Conservation (phyloP, 2,888 invertebrate species). For the Ephialtes manifestator region DNA sequence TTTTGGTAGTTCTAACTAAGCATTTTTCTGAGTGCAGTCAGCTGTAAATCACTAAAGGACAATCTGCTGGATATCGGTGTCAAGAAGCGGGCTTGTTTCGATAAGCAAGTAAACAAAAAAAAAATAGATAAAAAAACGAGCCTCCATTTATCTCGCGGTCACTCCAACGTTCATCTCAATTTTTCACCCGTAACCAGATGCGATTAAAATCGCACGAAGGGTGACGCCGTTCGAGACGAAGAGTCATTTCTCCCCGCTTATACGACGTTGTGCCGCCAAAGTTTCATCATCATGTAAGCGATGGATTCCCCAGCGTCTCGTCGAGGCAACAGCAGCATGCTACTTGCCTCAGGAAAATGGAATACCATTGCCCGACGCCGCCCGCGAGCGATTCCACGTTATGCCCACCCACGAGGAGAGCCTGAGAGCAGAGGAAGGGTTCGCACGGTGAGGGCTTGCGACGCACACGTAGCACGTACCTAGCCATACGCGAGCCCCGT, state of each 20-base stretch:
- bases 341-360: constrained; percentile 56
- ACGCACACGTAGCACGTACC: constrained; percentile 17
- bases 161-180: constrained; percentile 43
- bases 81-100: background rate
- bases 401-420: constrained; percentile 63
- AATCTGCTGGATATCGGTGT: background rate
- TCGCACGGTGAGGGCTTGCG: constrained; percentile 20
- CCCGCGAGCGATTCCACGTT: constrained; percentile 42
- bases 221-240: constrained; percentile 42
- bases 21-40: no score
- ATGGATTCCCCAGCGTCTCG: constrained; percentile 51
- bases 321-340: constrained; percentile 13
- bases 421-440: constrained; percentile 6
- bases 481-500: background rate
- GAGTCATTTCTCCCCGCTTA: constrained; percentile 34
- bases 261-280: constrained; percentile 42
- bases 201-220: constrained; percentile 53
- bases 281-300: constrained; percentile 60
- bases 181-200: constrained; percentile 49
- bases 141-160: constrained; percentile 21
- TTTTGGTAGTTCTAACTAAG: no score
- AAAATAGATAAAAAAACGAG: constrained; percentile 25
- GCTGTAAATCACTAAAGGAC: background rate
- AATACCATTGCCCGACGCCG: constrained; percentile 53
- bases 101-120: constrained; percentile 6